Conservation (phyloP, 2,113 vertebrate genomes). For the Pyxicephalus adspersus region DNA sequence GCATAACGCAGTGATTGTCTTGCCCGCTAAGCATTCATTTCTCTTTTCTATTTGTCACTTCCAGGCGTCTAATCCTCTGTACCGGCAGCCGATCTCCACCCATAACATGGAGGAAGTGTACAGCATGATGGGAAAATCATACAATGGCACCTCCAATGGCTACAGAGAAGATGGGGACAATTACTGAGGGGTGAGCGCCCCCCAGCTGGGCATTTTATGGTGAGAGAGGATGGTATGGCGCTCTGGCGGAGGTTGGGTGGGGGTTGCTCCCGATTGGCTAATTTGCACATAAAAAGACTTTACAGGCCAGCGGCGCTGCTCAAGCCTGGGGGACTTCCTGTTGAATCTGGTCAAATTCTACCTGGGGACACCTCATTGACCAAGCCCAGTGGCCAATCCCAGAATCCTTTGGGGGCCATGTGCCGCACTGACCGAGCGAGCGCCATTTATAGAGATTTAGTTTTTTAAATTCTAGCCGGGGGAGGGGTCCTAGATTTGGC, state of each 20-base stretch:
- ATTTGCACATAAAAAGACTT: constrained; percentile 38
- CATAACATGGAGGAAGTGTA: constrained; percentile 85
- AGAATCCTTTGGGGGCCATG: neutral
- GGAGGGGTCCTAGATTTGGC: too few species aligned
- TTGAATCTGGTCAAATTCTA: neutral
- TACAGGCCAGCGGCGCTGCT: neutral
- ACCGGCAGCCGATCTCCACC: constrained; percentile 87
- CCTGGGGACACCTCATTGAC: too few species aligned
- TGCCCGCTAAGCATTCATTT: too few species aligned
- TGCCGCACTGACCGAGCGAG: neutral
- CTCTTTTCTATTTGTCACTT: too few species aligned
- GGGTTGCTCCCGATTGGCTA: neutral
- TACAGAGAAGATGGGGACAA: constrained; percentile 6
- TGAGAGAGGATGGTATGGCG: neutral
- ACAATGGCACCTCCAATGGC: constrained; percentile 92
- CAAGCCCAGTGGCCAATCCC: neutral
- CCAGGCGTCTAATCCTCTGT: constrained; percentile 95
- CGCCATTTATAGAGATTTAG: neutral
- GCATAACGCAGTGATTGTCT: too few species aligned
- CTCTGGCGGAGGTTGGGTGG: neutral
- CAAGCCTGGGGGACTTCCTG: neutral
- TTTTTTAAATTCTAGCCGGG: neutral
- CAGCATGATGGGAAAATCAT: constrained; percentile 85
- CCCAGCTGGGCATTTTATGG: neutral
- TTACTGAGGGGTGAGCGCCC: constrained; percentile 40